Base-by-base conservation (phyloP, 2,888 invertebrate genomes). In the Pheosia tremula region DNA sequence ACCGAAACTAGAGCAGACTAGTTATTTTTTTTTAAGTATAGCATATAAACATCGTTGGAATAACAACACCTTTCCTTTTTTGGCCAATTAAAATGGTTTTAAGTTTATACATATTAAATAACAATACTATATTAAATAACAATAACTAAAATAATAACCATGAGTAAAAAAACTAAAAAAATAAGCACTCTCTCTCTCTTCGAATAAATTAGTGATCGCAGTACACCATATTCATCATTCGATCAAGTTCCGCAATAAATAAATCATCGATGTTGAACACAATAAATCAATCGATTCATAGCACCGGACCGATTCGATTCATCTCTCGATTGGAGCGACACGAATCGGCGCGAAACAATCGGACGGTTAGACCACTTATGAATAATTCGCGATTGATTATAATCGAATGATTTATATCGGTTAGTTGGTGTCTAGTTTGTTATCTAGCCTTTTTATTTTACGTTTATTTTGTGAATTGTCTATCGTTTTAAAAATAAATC, bases 271-370 rank as follows among this genome's bases (percentile, higher is more conserved):
- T 71, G 77, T 74, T 80, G 80, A 80, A 78, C 75, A 79, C 85
- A 77, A 91, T 91, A 86, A 86, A 91, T 91, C 91, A 91, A 87
- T 85, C 84, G 80, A 80, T 81, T 86, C 86, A 84, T 79, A 82
- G 82, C 83, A 81, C 80, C 84, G 89, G 84, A 86, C 85, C 82
- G 81, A 84, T 87, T 89, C 90, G 87, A 90, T 92, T 83, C 82
- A 88, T 90, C 88, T 83, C 82, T 83, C 82, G 83, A 85, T 72
- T 72, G 73, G 71, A 80, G 71, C 81, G 83, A 82, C 85, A 86
- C 84, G 86, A 81, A 79, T 77, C 80, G 66, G 62, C 56, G 87
- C 82, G 78, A 86, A 85, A 88, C 88, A 87, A 88, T 86, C 77
- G 74, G 75, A 80, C 78, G 79, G 73, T 67, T 70, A 64, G 58